Evolutionary conservation across 2,888 invertebrate genomes (phyloP).

Genomic region (Ectemnius continuus): DNA sequence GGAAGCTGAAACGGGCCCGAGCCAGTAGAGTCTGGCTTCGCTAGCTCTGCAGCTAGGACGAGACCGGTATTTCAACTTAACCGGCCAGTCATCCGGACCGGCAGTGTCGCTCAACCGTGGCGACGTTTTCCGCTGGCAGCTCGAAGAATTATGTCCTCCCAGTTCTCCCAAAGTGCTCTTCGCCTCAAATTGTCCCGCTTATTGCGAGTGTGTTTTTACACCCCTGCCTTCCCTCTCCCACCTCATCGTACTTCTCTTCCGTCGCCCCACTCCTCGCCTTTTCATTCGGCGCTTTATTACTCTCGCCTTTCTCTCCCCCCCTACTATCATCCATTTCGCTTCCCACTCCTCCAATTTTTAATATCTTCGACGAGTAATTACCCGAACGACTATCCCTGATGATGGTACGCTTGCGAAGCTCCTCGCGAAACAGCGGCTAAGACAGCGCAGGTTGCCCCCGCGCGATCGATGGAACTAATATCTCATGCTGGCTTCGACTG

Average conservation of each 20-base stretch:
- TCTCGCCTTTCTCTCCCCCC: slow-evolving; percentile 11
- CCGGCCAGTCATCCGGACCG: slow-evolving; percentile 62
- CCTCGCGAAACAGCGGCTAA: not conserved
- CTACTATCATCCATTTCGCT: not conserved
- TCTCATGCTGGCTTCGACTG: not conserved
- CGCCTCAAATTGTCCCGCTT: slow-evolving; percentile 28
- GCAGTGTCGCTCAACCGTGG: slow-evolving; percentile 67
- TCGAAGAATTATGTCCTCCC: slow-evolving; percentile 37
- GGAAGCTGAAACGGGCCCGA: slow-evolving; percentile 64
- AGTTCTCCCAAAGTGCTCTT: slow-evolving; percentile 2
- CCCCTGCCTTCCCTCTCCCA: not conserved
- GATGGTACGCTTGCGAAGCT: not conserved
- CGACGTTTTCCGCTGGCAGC: slow-evolving; percentile 38
- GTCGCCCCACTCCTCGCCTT: not conserved
- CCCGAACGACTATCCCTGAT: not conserved
- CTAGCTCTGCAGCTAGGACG: slow-evolving; percentile 60
- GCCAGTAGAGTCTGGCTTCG: slow-evolving; percentile 50
- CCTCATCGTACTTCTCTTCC: not conserved
- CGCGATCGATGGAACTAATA: not conserved
- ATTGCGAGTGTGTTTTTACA: not conserved
- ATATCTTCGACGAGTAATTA: slow-evolving; percentile 13
- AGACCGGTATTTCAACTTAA: slow-evolving; percentile 71
- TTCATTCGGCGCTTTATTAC: not conserved
- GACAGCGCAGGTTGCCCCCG: too few species aligned
- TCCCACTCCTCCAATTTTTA: slow-evolving; percentile 18